These are phyloP conservation scores for Acleris literana DNA, from an alignment of 2,888 invertebrate genomes.

Conservation along the genomic window DNA sequence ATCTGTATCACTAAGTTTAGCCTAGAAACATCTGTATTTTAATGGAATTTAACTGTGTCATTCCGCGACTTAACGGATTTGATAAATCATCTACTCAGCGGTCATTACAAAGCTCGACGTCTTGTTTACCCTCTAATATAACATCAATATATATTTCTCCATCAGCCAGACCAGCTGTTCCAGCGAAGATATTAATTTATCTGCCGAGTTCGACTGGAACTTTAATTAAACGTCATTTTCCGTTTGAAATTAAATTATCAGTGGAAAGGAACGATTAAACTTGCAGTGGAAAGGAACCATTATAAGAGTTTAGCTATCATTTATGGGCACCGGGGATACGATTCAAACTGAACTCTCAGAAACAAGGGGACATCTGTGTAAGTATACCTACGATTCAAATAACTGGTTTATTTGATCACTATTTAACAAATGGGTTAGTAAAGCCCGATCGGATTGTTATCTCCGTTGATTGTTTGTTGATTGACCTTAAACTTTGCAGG, in stretches of 20 bases:
- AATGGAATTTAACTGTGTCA: constrained; percentile 3
- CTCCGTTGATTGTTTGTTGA: constrained; percentile 27
- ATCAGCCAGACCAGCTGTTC: constrained; percentile 46
- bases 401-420: neutral
- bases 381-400: neutral
- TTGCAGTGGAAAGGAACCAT: constrained; percentile 32
- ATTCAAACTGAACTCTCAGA: constrained; percentile 3
- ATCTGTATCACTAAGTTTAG: constrained; percentile 20
- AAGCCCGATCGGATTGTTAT: constrained; percentile 10
- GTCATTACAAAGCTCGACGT: constrained; percentile 26
- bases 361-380: neutral
- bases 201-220: constrained; percentile 43
- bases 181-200: constrained; percentile 47
- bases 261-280: constrained; percentile 31
- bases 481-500: constrained; percentile 30
- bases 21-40: constrained; percentile 15
- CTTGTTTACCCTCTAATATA: constrained; percentile 32
- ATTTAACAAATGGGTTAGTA: constrained; percentile 5
- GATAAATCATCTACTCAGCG: constrained; percentile 24
- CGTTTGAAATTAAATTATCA: constrained; percentile 40
- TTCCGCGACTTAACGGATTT: constrained; percentile 7
- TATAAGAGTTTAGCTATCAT: neutral
- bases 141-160: constrained; percentile 29
- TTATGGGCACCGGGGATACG: neutral
- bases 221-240: constrained; percentile 54